These are phyloP conservation scores for Drosophila colorata DNA, from an alignment of 2,888 invertebrate genomes.

Conservation along the genomic window DNA sequence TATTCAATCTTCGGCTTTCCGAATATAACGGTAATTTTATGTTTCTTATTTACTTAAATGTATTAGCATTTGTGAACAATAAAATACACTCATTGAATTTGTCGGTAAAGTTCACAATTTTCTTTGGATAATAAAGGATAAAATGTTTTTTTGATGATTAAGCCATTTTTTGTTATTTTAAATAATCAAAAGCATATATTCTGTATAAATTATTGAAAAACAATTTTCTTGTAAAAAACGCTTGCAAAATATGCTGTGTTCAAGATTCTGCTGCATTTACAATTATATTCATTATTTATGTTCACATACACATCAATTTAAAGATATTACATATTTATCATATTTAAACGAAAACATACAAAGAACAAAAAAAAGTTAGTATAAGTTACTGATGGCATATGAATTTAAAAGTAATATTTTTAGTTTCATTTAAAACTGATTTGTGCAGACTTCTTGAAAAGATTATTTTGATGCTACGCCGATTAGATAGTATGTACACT, in stretches of 20 bases:
- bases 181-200: neutral
- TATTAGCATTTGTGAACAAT: constrained; percentile 22
- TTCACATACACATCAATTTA: neutral
- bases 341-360: neutral
- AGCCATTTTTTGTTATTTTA: neutral
- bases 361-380: neutral
- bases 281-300: neutral
- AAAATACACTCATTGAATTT: constrained; percentile 12
- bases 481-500: constrained; percentile 1
- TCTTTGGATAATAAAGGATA: constrained; percentile 1
- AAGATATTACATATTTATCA: neutral
- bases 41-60: neutral
- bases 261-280: neutral
- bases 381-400: neutral
- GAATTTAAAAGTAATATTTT: neutral
- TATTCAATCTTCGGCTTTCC: neutral
- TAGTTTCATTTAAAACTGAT: neutral
- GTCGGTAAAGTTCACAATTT: neutral
- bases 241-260: neutral
- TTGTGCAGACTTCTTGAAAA: neutral
- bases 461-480: neutral
- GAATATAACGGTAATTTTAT: neutral
- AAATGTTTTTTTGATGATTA: neutral
- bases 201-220: neutral
- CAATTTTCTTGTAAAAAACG: neutral